Percentiles rank a stretch among this genome's conserved stretches.
Evolutionary conservation across 2,797 vertebrate genomes (phyloP).

Genomic region (Enteromius anoplus): DNA sequence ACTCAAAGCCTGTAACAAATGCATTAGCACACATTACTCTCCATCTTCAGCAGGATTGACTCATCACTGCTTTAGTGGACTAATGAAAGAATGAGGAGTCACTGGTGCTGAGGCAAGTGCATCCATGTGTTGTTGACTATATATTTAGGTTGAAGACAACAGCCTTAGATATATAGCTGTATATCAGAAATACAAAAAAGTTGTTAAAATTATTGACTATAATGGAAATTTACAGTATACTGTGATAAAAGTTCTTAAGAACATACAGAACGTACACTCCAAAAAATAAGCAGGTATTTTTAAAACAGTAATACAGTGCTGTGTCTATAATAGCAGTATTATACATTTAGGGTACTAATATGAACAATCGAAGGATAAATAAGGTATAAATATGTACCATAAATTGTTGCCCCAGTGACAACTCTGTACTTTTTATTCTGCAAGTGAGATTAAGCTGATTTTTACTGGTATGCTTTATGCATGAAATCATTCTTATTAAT

Average conservation of each 20-base stretch:
- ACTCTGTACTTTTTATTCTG: background rate
- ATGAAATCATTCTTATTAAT: constrained; percentile 23
- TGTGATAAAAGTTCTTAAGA: background rate
- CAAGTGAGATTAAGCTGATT: background rate
- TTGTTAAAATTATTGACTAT: background rate
- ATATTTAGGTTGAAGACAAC: background rate
- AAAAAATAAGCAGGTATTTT: background rate
- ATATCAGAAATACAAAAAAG: background rate
- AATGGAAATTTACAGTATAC: background rate
- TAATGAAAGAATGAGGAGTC: constrained; percentile 24
- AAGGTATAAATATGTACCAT: background rate
- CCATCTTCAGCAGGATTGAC: background rate
- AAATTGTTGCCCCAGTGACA: background rate
- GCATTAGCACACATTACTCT: constrained; percentile 10
- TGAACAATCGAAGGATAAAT: background rate
- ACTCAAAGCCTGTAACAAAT: constrained; percentile 15
- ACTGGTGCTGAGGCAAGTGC: constrained; percentile 6
- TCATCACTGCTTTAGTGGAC: constrained; percentile 15
- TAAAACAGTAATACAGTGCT: background rate
- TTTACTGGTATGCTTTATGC: background rate
- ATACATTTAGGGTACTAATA: background rate
- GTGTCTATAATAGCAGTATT: background rate
- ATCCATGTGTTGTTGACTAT: constrained; percentile 1
- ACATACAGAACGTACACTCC: background rate
- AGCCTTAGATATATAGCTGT: background rate